Base-by-base conservation (phyloP, 2,888 invertebrate genomes). In the Cylindroiulus punctatus region DNA sequence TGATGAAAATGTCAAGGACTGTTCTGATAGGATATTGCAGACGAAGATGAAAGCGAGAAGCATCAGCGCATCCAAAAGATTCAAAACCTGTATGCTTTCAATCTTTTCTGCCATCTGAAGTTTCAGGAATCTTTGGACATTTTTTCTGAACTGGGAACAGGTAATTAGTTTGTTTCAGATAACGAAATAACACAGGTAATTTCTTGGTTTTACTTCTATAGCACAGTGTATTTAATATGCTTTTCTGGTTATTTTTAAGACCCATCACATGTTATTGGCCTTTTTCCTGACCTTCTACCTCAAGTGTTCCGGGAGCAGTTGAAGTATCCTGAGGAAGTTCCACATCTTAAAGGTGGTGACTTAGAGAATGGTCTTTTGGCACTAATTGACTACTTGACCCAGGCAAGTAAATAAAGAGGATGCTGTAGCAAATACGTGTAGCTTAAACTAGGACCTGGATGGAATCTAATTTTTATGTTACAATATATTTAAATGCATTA, bases 261-360 rank as follows among this genome's bases (percentile, higher is more conserved):
- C 92, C 98, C 98, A 0, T 95, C 96, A 82, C 96, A 98, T 90
- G 98, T 99, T 14, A 98, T 99, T 88, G 94, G 97, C 88, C 92
- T 99, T 44, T 98, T 97, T 91, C 98, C 99, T 0, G 96, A 97
- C 90, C 92, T 99, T 84, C 93, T 96, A 84, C 94, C 94, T 1
- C 92, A 92, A 84, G 92, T 92, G 84, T 92, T 91, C 88, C 90
- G 92, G 19, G 91, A 91, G 85, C 91, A 91, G 87, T 91, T 93
- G 86, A 92, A 92, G 84, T 93, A 93, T 88, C 92, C 93, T 0
- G 92, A 92, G 85, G 90, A 91, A 52, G 91, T 91, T 7, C 92
- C 94, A 82, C 93, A 94, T 88, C 91, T 97, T 86, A 94, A 95
- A 88, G 96, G 96, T 84, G 94, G 94, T 87, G 97, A 98, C 90